phyloP scores from a whole-genome alignment of 2,888 invertebrate species.

The Phasia obesa region DNA sequence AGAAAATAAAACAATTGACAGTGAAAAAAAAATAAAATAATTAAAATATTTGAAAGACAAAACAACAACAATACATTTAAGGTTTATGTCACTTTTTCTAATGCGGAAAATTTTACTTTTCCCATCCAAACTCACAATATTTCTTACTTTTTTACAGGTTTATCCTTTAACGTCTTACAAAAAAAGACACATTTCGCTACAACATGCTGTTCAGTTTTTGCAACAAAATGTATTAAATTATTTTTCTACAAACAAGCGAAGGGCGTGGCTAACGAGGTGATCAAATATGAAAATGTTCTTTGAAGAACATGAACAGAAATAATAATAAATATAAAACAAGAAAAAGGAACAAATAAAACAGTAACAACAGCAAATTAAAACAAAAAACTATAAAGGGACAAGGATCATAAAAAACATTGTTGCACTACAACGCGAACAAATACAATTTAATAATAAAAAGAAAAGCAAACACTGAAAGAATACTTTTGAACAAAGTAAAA shows the following conservation, averaged over 20 bases:
- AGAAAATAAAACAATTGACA: conserved; percentile 15
- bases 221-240: conserved; percentile 47
- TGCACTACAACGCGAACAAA: conserved; percentile 37
- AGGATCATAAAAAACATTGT: conserved; percentile 58
- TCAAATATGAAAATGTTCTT: conserved; percentile 65
- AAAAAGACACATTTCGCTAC: not conserved
- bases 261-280: conserved; percentile 63
- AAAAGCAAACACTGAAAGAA: too few relatives aligned
- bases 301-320: conserved; percentile 51
- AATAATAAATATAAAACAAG: conserved; percentile 43
- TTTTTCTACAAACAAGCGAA: conserved; percentile 58
- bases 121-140: conserved; percentile 22
- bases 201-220: conserved; percentile 34
- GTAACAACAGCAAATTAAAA: conserved; percentile 1
- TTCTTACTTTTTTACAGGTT: not conserved
- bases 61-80: not conserved
- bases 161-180: not conserved
- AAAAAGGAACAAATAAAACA: conserved; percentile 32
- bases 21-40: conserved; percentile 28
- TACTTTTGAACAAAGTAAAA: conserved; percentile 8
- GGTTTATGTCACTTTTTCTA: not conserved
- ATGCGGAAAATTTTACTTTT: not conserved
- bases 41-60: conserved; percentile 31
- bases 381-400: conserved; percentile 26
- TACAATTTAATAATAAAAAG: conserved; percentile 18